Percentiles rank a stretch among this genome's conserved stretches.
Conservation (phyloP, 2,888 invertebrate genomes). For the Xestia sexstrigata region DNA sequence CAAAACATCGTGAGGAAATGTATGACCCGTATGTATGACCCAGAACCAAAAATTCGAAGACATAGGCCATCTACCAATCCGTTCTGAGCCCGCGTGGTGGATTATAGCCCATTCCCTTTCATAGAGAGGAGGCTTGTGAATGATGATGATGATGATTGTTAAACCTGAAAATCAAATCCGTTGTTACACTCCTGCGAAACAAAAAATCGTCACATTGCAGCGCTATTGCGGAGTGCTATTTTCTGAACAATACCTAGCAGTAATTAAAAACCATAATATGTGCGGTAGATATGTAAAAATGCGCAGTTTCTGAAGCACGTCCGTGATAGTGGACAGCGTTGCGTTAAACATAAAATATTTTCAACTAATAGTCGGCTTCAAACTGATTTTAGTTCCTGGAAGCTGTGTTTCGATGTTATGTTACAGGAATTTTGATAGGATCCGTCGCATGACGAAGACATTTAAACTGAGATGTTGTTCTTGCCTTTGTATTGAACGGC, state of each 20-base stretch:
- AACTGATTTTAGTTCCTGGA: neutral
- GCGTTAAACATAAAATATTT: constrained; percentile 15
- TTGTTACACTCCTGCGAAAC: neutral
- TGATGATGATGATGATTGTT: no score
- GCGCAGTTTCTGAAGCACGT: constrained; percentile 6
- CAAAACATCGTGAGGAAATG: no score
- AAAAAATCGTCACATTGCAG: neutral
- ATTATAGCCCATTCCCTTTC: no score
- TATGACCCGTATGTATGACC: no score
- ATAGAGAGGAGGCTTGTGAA: no score
- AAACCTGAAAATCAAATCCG: neutral
- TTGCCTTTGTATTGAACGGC: neutral
- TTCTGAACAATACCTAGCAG: constrained; percentile 18
- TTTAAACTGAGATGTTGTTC: neutral
- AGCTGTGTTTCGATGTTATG: neutral
- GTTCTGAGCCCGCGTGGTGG: no score
- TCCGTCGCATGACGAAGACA: neutral
- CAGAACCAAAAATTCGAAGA: no score
- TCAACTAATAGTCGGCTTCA: constrained; percentile 1
- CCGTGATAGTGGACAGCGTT: constrained; percentile 28
- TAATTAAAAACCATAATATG: neutral
- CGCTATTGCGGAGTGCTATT: neutral
- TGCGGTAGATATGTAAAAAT: constrained; percentile 5
- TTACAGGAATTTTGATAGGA: constrained; percentile 10
- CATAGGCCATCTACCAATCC: no score